Conservation (phyloP, 2,113 vertebrate species). For the Zapus hudsonius region DNA sequence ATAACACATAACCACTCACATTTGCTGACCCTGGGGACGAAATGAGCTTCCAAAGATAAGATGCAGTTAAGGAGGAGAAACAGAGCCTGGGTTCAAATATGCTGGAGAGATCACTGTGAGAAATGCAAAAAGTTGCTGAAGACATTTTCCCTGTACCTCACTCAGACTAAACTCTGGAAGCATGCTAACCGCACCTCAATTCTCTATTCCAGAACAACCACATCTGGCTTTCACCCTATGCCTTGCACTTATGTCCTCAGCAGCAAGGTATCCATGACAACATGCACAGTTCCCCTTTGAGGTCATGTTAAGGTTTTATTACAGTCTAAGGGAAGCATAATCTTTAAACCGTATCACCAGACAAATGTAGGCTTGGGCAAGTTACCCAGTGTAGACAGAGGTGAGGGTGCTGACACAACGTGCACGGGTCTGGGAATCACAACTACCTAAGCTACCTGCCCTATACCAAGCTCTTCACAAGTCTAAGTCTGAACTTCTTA, state of each 20-base stretch:
- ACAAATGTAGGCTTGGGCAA: not conserved
- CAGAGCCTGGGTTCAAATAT: too few relatives aligned
- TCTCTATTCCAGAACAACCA: not conserved
- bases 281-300: not conserved
- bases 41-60: not conserved
- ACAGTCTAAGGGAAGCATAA: not conserved
- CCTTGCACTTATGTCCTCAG: not conserved
- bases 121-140: not conserved
- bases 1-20: not conserved
- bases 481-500: slow-evolving; percentile 1
- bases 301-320: not conserved
- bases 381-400: fast-evolving
- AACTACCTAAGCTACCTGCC: not conserved
- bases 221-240: not conserved
- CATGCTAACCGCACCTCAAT: not conserved
- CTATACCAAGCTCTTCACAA: not conserved
- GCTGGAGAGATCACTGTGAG: not conserved
- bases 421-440: not conserved
- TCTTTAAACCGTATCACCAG: not conserved
- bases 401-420: not conserved
- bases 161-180: not conserved
- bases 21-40: not conserved
- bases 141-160: not conserved
- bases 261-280: not conserved
- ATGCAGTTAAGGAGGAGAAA: not conserved